Evolutionary conservation across 2,113 vertebrate genomes (phyloP), one percentile per base, ranked within the genome.

Genomic region (Cyprinus carpio): DNA sequence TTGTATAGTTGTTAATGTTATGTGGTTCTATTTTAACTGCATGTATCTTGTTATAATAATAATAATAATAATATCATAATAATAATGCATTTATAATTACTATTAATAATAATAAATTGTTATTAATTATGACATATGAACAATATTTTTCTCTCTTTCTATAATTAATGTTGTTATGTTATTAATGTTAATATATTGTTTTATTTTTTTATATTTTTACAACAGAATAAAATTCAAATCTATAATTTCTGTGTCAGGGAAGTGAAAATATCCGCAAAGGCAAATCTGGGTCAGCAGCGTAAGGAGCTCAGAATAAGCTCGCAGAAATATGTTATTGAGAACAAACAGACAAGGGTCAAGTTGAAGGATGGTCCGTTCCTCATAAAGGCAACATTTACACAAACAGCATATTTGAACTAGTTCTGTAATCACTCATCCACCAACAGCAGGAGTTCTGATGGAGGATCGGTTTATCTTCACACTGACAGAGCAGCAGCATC

Each of bases 351-450:
- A 31, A 29, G 75, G 25, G 75, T 56, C 54, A 54, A 54, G 54
- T 23, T 78, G 20, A 78, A 6, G 54, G 54, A 78, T 34, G 2
- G 54, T 12, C 20, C 20, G 0, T 78, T 58, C 54, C 76, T 40
- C 12, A 13, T 78, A 60, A 78, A 78, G 76, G 54, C 31, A 78
- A 78, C 51, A 40, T 56, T 77, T 54, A 77, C 27, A 77, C 27
- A 31, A 29, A 76, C 72, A 8, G 27, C 49, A 77, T 56, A 77
- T 6, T 23, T 77, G 31, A 60, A 78, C 9, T 34, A 58, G 31
- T 58, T 23, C 20, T 40, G 16, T 20, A 54, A 77, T 77, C 75
- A 23, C 27, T 77, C 43, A 76, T 54, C 43, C 46, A 11, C 46
- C 46, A 76, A 54, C 6, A 15, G 43, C 72, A 75, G 15, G 43